These are phyloP conservation scores for Parus major DNA, from an alignment of 2,113 vertebrate species.

Conservation along the genomic window DNA sequence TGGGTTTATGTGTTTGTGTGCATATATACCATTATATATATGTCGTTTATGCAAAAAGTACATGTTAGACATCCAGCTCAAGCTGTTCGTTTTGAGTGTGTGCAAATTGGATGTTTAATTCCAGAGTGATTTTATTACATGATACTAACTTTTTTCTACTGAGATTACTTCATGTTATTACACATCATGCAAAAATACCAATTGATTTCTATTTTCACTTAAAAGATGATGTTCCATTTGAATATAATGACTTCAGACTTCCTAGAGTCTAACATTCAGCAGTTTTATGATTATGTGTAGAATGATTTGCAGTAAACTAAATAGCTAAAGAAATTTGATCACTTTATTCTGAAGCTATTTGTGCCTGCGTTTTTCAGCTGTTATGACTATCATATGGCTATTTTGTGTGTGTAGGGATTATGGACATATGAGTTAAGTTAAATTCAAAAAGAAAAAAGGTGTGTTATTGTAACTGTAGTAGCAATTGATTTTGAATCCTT, in stretches of 20 bases:
- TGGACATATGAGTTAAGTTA: background rate
- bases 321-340: background rate
- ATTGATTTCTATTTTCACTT: background rate
- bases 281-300: background rate
- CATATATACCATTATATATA: background rate
- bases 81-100: background rate
- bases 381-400: fast-evolving
- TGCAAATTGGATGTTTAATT: background rate
- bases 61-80: background rate
- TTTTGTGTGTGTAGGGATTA: background rate
- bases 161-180: background rate
- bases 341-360: background rate
- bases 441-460: background rate
- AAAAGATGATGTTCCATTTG: background rate
- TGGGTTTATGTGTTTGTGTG: background rate
- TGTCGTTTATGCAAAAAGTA: background rate
- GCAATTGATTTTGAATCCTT: background rate
- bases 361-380: background rate
- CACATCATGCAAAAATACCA: background rate
- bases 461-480: background rate
- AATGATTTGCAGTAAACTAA: background rate
- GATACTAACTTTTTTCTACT: background rate
- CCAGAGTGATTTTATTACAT: background rate
- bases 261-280: background rate
- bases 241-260: background rate